These are phyloP conservation scores for Microplitis demolitor DNA, from an alignment of 1,140 invertebrate species.

Conservation along the genomic window DNA sequence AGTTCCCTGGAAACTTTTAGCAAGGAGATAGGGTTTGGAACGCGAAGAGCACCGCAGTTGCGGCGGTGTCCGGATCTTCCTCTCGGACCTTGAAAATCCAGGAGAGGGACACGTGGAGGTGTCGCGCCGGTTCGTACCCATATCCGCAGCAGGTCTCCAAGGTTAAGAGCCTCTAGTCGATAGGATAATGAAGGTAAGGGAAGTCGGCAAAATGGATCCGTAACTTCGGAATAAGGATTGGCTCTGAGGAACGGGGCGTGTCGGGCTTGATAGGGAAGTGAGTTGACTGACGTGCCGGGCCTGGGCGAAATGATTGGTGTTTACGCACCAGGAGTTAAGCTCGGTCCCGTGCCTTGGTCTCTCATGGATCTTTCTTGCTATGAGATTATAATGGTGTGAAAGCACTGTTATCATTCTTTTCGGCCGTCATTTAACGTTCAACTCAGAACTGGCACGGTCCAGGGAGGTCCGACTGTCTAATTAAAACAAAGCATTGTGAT, in stretches of 20 bases:
- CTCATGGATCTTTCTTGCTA: no score
- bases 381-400: no score
- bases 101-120: slow-evolving; percentile 65
- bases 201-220: slow-evolving; percentile 83
- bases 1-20: slow-evolving; percentile 76
- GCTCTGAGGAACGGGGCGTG: slow-evolving; percentile 73
- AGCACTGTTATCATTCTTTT: no score
- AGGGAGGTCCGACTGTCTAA: no score
- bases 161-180: slow-evolving; percentile 88
- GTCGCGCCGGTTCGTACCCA: slow-evolving; percentile 57
- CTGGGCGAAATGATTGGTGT: slow-evolving; percentile 42
- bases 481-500: no score
- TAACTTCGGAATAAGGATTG: slow-evolving; percentile 82
- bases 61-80: slow-evolving; percentile 71
- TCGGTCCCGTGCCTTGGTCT: no score
- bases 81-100: slow-evolving; percentile 76
- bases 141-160: slow-evolving; percentile 70
- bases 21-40: slow-evolving; percentile 72
- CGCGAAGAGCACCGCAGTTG: slow-evolving; percentile 75
- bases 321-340: no score
- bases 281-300: slow-evolving; percentile 52
- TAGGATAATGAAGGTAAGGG: slow-evolving; percentile 89
- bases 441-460: no score
- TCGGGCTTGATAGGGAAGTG: slow-evolving; percentile 65
- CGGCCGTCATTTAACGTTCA: no score